Evolutionary conservation across 2,113 vertebrate species (phyloP), one percentile per base, ranked within the genome.

Genomic region (Cnemophilus loriae): DNA sequence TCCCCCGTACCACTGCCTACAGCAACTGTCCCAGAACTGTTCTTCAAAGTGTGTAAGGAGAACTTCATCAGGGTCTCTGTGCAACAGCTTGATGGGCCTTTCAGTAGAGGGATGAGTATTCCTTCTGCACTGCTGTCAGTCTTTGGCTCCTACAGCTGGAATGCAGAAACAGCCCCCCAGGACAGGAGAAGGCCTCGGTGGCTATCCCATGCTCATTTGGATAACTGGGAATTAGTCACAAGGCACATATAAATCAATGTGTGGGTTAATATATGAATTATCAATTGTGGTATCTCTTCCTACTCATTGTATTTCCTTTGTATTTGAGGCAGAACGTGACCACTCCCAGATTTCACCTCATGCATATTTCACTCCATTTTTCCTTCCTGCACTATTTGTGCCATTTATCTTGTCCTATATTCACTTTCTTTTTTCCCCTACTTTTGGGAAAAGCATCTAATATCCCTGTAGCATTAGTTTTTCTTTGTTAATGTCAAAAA

Each of bases 401-500:
- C 91, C 82, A 97, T 95, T 97, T 97, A 95, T 95, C 87, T 96
- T 88, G 92, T 90, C 96, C 92, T 85, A 88, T 97, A 93, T 87
- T 78, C 91, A 96, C 84, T 96, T 91, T 90, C 94, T 57, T 28
- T 96, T 93, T 92, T 56, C 10, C 69, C 85, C 94, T 83, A 91
- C 91, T 96, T 98, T 97, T 95, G 80, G 97, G 95, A 94, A 97
- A 98, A 97, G 85, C 86, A 98, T 97, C 91, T 97, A 97, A 97
- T 97, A 97, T 94, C 96, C 97, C 96, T 94, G 92, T 94, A 98
- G 95, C 96, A 97, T 97, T 92, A 96, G 95, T 94, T 97, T 98
- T 97, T 97, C 97, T 98, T 98, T 98, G 97, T 97, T 97, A 97
- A 95, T 96, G 94, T 97, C 92, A 95, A 97, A 93, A 97, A 97